Evolutionary conservation across 2,797 vertebrate genomes (phyloP), one percentile per base, ranked within the genome.

Genomic region (Pristis pectinata): DNA sequence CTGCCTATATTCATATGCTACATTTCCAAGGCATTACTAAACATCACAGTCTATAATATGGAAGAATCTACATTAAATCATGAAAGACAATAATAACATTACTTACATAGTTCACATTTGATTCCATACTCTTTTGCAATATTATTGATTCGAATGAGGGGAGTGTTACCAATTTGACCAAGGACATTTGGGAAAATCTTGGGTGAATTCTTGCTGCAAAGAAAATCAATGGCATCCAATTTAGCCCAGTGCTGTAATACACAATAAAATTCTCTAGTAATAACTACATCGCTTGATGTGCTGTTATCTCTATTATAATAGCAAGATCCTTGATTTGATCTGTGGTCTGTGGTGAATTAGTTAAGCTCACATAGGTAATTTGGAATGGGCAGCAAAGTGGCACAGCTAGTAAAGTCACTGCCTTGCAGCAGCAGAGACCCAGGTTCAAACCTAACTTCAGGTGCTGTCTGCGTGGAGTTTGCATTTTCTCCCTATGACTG

Each of bases 41-140:
- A 89, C 34, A 7, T 1, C n/a, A 37, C 87, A 67, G 17, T 91
- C 19, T 41, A 41, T 22, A 44, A 44, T 7, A 44, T 89, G 4
- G 6, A 64, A 89, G 59, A 59, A 89, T 11, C 8, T 11, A 77
- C 56, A 17, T n/a, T 72, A 34, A 70, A 56, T 10, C 37, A n/a
- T 94, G n/a, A 22, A n/a, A 67, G 8, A 67, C 61, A n/a, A 76
- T 1, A 53, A 80, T 34, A 8, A 2, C 19, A 72, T 37, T 95
- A 98, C 98, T 98, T 95, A 99, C 98, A 95, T 89, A 99, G 97
- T 95, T 99, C 98, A 95, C 98, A 99, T 97, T 99, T 98, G 74
- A 99, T 96, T 89, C 98, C 98, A 3, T 97, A 97, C 6, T 96
- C 96, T 96, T 98, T 98, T n/a, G 98, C 97, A 27, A 99, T 97